Conservation (phyloP, 2,113 vertebrate genomes). For the Cnemophilus loriae region DNA sequence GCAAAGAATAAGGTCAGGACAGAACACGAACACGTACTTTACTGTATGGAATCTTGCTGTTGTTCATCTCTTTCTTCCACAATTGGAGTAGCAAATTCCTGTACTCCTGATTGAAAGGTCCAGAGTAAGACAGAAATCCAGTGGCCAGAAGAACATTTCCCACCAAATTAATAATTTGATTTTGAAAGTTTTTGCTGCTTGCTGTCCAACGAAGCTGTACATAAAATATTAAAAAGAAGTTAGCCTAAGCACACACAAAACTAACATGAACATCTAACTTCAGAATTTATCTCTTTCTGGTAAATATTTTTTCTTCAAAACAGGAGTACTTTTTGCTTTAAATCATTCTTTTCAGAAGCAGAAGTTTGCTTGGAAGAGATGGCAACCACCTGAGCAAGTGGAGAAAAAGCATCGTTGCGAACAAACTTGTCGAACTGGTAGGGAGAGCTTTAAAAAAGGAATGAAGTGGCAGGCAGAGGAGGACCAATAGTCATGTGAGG, state of each 20-base stretch:
- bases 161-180: slow-evolving; percentile 75
- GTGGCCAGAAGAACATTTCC: slow-evolving; percentile 82
- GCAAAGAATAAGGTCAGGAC: neutral
- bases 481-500: neutral
- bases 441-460: neutral
- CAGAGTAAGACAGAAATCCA: slow-evolving; percentile 83
- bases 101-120: slow-evolving; percentile 86
- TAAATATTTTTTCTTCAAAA: neutral
- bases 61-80: slow-evolving; percentile 80
- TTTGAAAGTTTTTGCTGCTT: slow-evolving; percentile 79
- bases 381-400: neutral
- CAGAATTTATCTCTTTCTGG: neutral
- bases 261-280: neutral
- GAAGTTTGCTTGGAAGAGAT: neutral
- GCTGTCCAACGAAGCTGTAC: slow-evolving; percentile 79
- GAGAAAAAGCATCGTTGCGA: neutral
- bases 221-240: neutral
- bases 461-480: neutral
- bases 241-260: neutral
- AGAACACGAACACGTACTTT: slow-evolving; percentile 49
- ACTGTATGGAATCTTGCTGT: slow-evolving; percentile 69
- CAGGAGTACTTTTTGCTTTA: neutral
- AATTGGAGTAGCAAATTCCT: slow-evolving; percentile 74
- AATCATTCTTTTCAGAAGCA: neutral
- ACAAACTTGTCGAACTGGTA: neutral